A percentile compares a stretch with the other conserved stretches of the same genome.
phyloP scores from a whole-genome alignment of 2,888 invertebrate genomes.

The Omphaloscelis lunosa region DNA sequence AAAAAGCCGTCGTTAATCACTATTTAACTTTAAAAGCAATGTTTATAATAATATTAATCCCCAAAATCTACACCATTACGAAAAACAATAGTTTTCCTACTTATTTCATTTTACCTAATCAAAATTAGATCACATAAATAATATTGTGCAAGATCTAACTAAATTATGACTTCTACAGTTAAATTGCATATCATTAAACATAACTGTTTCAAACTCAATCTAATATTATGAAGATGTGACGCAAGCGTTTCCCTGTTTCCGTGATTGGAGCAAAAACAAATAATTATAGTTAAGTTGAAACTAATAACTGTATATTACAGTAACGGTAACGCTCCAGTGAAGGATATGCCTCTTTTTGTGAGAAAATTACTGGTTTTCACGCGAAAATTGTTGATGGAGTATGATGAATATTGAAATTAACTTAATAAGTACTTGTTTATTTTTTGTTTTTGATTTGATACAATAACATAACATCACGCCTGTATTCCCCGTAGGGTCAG shows the following conservation, averaged over 20 bases:
- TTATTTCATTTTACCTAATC: not conserved
- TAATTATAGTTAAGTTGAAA: constrained; percentile 25
- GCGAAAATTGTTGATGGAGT: constrained; percentile 14
- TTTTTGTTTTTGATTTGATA: too few species aligned
- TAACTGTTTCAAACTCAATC: constrained; percentile 12
- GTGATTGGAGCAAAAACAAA: constrained; percentile 30
- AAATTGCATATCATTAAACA: constrained; percentile 37
- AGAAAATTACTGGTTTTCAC: constrained; percentile 27
- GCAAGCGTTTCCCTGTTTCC: constrained; percentile 20
- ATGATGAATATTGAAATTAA: constrained; percentile 6
- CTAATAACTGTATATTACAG: constrained; percentile 36
- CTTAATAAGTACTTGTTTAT: not conserved
- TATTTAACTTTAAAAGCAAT: not conserved
- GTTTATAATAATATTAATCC: not conserved
- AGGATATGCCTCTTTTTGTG: constrained; percentile 5
- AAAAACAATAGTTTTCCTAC: not conserved
- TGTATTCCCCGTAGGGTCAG: too few species aligned
- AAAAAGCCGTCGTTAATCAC: not conserved
- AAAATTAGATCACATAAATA: constrained; percentile 2
- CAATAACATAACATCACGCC: too few species aligned
- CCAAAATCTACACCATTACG: not conserved
- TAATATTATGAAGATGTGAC: constrained; percentile 23
- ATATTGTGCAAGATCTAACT: constrained; percentile 9
- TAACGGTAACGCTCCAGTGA: constrained; percentile 6
- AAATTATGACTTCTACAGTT: constrained; percentile 1